These are phyloP conservation scores for Pempheris klunzingeri DNA, from an alignment of 2,797 vertebrate species.

Conservation along the genomic window DNA sequence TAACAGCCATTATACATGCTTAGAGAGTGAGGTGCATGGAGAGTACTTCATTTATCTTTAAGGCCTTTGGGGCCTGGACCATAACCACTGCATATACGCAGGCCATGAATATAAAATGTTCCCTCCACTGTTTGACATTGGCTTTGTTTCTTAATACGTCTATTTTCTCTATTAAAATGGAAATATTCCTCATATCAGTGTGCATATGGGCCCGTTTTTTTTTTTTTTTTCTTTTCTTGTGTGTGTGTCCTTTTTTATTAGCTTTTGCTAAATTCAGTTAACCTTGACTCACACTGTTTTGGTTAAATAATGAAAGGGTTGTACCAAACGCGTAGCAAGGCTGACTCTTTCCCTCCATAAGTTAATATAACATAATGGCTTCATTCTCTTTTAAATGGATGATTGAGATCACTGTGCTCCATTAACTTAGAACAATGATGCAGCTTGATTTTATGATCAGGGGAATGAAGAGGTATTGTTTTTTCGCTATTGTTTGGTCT, in stretches of 20 bases:
- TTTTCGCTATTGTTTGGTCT: background rate
- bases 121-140: slow-evolving; percentile 19
- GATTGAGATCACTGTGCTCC: background rate
- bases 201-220: slow-evolving; percentile 26
- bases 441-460: background rate
- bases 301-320: background rate
- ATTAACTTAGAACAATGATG: background rate
- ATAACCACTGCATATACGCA: slow-evolving; percentile 62
- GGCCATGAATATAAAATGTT: slow-evolving; percentile 60
- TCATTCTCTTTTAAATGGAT: background rate
- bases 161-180: slow-evolving; percentile 39
- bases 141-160: slow-evolving; percentile 60
- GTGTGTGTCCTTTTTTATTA: background rate
- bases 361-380: too few species aligned
- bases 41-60: slow-evolving; percentile 84
- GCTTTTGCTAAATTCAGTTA: background rate
- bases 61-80: slow-evolving; percentile 79
- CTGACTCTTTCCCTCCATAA: background rate
- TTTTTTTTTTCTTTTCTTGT: background rate
- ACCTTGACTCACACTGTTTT: background rate
- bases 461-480: background rate
- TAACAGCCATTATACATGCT: slow-evolving; percentile 87
- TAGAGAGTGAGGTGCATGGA: slow-evolving; percentile 79
- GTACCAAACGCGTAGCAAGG: background rate
- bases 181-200: slow-evolving; percentile 11